Conservation (phyloP, 2,888 invertebrate species). For the Marronus borbonicus region DNA sequence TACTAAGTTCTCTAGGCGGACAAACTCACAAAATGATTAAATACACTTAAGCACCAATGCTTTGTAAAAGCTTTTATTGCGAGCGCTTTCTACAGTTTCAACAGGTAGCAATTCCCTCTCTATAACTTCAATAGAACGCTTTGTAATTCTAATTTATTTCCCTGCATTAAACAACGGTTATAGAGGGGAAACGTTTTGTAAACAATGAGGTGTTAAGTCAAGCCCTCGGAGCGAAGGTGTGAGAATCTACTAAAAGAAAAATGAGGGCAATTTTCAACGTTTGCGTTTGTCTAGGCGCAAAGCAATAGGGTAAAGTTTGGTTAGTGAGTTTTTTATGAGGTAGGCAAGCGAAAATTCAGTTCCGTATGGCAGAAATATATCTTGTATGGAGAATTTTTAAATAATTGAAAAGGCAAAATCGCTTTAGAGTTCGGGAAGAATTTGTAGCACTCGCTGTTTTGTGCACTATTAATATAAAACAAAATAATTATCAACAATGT, state of each 20-base stretch:
- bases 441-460: no score
- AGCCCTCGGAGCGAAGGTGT: not conserved
- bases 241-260: slow-evolving; percentile 5
- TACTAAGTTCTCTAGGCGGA: no score
- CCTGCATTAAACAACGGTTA: slow-evolving; percentile 20
- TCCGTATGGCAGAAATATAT: no score
- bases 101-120: slow-evolving; percentile 2
- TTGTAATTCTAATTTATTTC: not conserved
- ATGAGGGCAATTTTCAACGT: not conserved
- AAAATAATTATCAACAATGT: no score
- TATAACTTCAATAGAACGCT: not conserved
- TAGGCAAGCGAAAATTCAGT: no score
- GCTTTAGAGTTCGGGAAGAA: no score
- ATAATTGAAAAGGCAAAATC: no score
- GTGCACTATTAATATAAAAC: no score
- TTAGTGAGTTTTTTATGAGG: no score
- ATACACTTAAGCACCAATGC: not conserved
- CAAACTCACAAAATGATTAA: not conserved
- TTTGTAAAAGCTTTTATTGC: not conserved
- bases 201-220: slow-evolving; percentile 27
- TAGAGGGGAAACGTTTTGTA: slow-evolving; percentile 1
- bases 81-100: not conserved
- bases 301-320: no score
- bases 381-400: no score
- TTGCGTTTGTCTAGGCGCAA: not conserved